Base-by-base conservation (phyloP, 2,797 vertebrate genomes). In the Phoeniculus purpureus region DNA sequence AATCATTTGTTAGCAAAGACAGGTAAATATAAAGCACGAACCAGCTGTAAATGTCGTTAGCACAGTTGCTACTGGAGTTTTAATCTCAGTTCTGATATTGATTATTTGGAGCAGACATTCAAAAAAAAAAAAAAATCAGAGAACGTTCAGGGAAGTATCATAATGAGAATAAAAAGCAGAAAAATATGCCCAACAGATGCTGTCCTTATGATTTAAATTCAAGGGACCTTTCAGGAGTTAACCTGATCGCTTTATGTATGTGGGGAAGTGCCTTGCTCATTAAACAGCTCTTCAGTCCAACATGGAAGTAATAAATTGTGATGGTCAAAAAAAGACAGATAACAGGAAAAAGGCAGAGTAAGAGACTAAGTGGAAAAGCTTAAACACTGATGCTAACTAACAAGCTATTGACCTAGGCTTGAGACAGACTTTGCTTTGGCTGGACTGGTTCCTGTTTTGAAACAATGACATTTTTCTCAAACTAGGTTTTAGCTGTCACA, bases 231-330 rank as follows among this genome's bases (percentile, higher is more conserved):
- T 72, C 15, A 34, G 47, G n/a, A 68, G 55, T 55, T 15, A 87
- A 80, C 12, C 45, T 40, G 9, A 55, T 55, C 26, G 31, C 26
- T 73, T 40, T 37, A 82, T 2, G 1, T 20, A 52, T 3, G 3
- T 0, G 0, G 13, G 40, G 12, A 40, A 77, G 52, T 3, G 0
- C 0, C 3, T 1, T 2, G 1, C 32, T 68, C 64, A 7, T 62
- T 79, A 43, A 60, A 77, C 8, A 59, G 61, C 7, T 81, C 54
- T 76, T 70, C 8, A 32, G 31, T 31, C 31, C 13, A 89, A 58
- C 6, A 55, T 2, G 8, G 75, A 91, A 74, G 73, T 20, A 70
- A 7, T 32, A 27, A 65, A 54, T 10, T 29, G 14, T 15, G 66
- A 32, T 8, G 5, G 23, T n/a, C 60, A 62, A 45, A 81, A 66